Percentiles rank a stretch among this genome's conserved stretches.
These are phyloP conservation scores for Sebastes nivosus DNA, from an alignment of 2,797 vertebrate genomes.

Conservation along the genomic window DNA sequence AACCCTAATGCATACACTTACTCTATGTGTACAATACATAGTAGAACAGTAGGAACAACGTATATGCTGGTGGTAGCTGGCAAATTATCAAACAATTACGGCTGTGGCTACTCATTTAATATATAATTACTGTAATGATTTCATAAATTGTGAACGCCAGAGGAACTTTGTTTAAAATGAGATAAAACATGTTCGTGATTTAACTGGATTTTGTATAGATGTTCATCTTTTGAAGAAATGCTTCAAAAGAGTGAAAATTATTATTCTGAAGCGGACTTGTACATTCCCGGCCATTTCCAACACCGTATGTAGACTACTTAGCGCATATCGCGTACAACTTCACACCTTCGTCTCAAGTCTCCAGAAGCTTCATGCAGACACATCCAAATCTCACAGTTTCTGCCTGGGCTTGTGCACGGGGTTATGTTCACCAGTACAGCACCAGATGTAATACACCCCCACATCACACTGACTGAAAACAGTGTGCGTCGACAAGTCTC, in stretches of 20 bases:
- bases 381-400: slow-evolving; percentile 2
- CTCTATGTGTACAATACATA: not conserved
- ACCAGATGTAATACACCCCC: slow-evolving; percentile 52
- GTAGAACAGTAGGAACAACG: not conserved
- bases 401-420: not conserved
- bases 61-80: not conserved
- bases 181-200: not conserved
- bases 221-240: not conserved
- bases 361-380: not conserved
- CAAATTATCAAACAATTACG: not conserved
- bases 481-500: slow-evolving; percentile 2
- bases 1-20: not conserved
- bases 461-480: slow-evolving; percentile 39
- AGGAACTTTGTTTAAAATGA: not conserved
- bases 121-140: not conserved
- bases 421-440: slow-evolving; percentile 8
- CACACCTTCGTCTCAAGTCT: not conserved
- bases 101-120: not conserved
- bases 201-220: not conserved
- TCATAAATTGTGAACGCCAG: not conserved
- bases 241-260: not conserved
- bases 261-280: not conserved
- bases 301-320: not conserved
- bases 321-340: not conserved
- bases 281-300: not conserved